These are phyloP conservation scores for Phacellophora camtschatica DNA, from an alignment of 30 jellyfish, hydroid and myxozoan species.

Conservation along the genomic window DNA sequence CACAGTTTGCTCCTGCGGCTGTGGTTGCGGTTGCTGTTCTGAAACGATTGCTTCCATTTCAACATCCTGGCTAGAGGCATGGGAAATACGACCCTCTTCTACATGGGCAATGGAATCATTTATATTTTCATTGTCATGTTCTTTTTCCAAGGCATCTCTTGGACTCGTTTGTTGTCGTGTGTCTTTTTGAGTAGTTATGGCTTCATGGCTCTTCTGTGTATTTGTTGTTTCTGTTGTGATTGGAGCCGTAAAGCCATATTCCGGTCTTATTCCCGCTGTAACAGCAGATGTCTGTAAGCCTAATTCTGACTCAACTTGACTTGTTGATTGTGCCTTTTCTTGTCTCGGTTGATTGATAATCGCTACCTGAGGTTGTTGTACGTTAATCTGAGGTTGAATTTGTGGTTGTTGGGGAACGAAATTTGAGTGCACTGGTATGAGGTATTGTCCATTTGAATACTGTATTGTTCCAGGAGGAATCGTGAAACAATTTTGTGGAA, in stretches of 20 bases:
- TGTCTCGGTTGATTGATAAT: background rate
- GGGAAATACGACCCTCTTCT: background rate
- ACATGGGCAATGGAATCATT: no score
- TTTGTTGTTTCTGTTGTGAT: background rate
- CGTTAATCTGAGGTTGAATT: background rate
- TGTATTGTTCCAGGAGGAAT: constrained; percentile 64
- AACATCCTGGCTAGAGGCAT: background rate
- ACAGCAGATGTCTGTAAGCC: background rate
- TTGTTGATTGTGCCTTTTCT: background rate
- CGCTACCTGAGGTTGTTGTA: background rate
- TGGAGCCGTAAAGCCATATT: no score
- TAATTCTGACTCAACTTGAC: background rate
- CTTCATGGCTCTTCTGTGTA: background rate
- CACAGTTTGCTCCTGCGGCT: background rate
- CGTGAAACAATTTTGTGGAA: constrained; percentile 47
- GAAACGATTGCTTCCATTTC: constrained; percentile 1
- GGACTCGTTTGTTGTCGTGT: background rate
- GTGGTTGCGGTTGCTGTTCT: no score
- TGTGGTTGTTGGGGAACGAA: constrained; percentile 42
- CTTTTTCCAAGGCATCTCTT: background rate
- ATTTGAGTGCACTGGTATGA: constrained; percentile 59
- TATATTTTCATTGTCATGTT: background rate
- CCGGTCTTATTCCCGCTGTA: background rate
- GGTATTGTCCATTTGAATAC: constrained; percentile 56
- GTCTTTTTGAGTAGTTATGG: background rate